These are phyloP conservation scores for Galagoides demidoff DNA, from an alignment of 2,797 vertebrate genomes.

Conservation along the genomic window DNA sequence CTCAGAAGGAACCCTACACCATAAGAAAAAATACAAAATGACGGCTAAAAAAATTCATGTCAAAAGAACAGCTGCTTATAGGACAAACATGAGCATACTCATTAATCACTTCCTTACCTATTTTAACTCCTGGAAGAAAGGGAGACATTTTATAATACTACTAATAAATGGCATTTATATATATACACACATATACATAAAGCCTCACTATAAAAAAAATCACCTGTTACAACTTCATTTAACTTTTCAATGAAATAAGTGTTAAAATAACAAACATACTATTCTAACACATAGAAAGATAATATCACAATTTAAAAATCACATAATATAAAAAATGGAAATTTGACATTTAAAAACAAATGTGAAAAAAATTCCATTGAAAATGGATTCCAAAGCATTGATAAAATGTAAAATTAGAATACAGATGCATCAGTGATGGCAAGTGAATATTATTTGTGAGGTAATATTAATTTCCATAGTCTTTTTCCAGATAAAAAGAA, in stretches of 20 bases:
- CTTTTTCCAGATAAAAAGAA: background rate
- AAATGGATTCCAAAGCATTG: conserved; percentile 47
- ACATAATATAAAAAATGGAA: conserved; percentile 49
- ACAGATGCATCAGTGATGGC: background rate
- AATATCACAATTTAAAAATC: conserved; percentile 59
- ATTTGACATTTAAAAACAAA: conserved; percentile 64
- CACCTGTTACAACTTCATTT: conserved; percentile 5
- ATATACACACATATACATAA: background rate
- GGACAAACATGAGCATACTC: background rate
- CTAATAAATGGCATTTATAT: background rate
- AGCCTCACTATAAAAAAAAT: conserved; percentile 50
- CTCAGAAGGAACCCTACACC: background rate
- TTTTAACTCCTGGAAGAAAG: conserved; percentile 19
- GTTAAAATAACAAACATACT: conserved; percentile 13
- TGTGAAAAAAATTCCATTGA: conserved; percentile 26
- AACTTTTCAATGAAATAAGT: conserved; percentile 33
- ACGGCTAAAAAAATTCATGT: background rate
- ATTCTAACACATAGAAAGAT: conserved; percentile 59
- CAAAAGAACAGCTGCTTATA: background rate
- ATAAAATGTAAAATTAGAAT: conserved; percentile 55
- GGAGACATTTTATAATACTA: conserved; percentile 11
- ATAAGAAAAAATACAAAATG: conserved; percentile 7
- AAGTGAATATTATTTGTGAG: conserved; percentile 56
- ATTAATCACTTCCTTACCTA: background rate
- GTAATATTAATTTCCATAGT: conserved; percentile 36